Evolutionary conservation across 1,140 invertebrate genomes (phyloP).

Genomic region (Tetraneura akinire): DNA sequence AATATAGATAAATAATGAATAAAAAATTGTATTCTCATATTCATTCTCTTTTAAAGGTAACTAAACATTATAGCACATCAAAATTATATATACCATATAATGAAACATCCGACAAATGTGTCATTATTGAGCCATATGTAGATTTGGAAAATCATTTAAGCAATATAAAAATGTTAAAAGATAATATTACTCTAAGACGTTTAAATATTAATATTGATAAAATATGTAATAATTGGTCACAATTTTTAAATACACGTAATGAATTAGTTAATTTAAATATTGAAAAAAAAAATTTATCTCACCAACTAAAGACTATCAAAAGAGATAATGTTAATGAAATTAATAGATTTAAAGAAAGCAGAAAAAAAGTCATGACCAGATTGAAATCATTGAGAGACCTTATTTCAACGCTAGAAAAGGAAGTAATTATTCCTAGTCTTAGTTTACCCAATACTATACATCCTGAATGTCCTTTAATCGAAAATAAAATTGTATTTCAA

Average conservation of each 20-base stretch:
- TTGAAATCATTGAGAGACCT: conserved; percentile 63
- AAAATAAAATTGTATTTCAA: conserved; percentile 60
- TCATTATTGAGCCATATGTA: conserved; percentile 65
- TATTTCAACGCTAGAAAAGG: conserved; percentile 67
- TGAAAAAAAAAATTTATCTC: conserved; percentile 58
- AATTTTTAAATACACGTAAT: conserved; percentile 60
- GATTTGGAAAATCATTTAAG: conserved; percentile 64
- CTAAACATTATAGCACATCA: conserved; percentile 59
- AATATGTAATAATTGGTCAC: conserved; percentile 61
- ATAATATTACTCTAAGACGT: conserved; percentile 61
- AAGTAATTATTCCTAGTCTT: conserved; percentile 63
- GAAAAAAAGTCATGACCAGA: conserved; percentile 64
- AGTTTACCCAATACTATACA: conserved; percentile 70
- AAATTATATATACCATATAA: conserved; percentile 67
- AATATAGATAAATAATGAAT: conserved; percentile 48
- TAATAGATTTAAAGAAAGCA: conserved; percentile 60
- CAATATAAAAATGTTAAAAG: conserved; percentile 60
- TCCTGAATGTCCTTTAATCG: conserved; percentile 62
- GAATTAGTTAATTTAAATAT: conserved; percentile 60
- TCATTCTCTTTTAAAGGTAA: conserved; percentile 23
- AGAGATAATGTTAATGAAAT: conserved; percentile 58
- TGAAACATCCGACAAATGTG: conserved; percentile 65
- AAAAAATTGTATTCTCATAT: conserved; percentile 2
- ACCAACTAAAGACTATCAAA: conserved; percentile 52
- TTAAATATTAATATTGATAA: conserved; percentile 60